Evolutionary conservation across 1,140 invertebrate species (phyloP), one percentile per base, ranked within the genome.

Genomic region (Leptoteleia sp.): DNA sequence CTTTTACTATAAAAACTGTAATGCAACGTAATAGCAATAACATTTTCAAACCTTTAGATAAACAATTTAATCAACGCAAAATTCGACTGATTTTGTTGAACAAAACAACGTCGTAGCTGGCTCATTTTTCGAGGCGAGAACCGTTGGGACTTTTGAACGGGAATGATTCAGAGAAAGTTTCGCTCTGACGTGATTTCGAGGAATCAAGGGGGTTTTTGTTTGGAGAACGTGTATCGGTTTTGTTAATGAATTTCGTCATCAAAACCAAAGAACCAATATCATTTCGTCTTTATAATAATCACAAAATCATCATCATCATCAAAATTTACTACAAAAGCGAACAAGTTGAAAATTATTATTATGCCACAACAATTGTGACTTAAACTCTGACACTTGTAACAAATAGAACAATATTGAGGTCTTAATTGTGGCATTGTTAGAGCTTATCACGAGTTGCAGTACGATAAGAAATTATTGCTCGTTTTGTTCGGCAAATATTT

Each of bases 191-290:
- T 72, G 55, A 72, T 72, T 72, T 55, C 47, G 52, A 54, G 5
- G 68, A 72, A 72, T 57, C 33, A 72, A 64, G 48, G 59, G 67
- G 48, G 68, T 62, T 64, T 72, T 72, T 64, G 68, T 72, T 72
- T 62, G 68, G 57, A 72, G 48, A 64, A 64, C 57, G 68, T 43
- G 25, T 62, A 40, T 47, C 13, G 4, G 38, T 48, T 55, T 62
- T 72, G 68, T 47, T 64, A 72, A 72, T 72, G 68, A 64, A 55
- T 55, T 55, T 57, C 38, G 47, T 55, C 38, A 72, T 70, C 35
- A 0, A 22, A 57, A 37, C 35, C 19, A 2, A 9, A 48, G 43
- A 61, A n/a, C n/a, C n/a, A n/a, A n/a, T n/a, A n/a, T n/a, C n/a
- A n/a, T n/a, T n/a, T n/a, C n/a, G n/a, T n/a, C n/a, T n/a, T n/a